Percentiles rank a stretch among this genome's conserved stretches.
phyloP scores from a whole-genome alignment of 2,797 vertebrate genomes.

The Squalus acanthias region DNA sequence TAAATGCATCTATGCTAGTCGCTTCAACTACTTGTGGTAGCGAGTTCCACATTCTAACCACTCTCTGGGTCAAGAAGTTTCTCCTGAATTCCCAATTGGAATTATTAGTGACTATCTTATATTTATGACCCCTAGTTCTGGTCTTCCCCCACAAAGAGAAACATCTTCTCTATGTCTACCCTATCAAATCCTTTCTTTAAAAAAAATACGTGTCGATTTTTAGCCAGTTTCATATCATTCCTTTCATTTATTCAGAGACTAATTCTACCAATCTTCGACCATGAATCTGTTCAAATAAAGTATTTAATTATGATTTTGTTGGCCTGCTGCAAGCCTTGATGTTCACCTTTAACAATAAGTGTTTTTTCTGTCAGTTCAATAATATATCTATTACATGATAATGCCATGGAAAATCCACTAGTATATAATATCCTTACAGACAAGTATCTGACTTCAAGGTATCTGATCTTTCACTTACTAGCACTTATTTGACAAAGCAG shows the following conservation, averaged over 20 bases:
- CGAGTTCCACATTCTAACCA: not conserved
- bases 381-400: not conserved
- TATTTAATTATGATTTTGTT: not conserved
- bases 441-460: not conserved
- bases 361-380: not conserved
- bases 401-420: not conserved
- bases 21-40: not conserved
- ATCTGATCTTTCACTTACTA: not conserved
- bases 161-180: not conserved
- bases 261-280: not conserved
- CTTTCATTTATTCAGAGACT: not conserved
- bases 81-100: not conserved
- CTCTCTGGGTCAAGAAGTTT: not conserved
- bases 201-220: not conserved
- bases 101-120: not conserved
- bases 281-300: not conserved
- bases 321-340: not conserved
- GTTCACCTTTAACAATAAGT: not conserved
- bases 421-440: not conserved
- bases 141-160: not conserved
- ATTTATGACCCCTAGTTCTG: not conserved
- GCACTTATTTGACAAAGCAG: not conserved
- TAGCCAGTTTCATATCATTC: not conserved
- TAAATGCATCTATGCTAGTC: not conserved
- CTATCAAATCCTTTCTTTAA: not conserved